Evolutionary conservation across 2,113 vertebrate species (phyloP).

Genomic region (Gallinago undulata): DNA sequence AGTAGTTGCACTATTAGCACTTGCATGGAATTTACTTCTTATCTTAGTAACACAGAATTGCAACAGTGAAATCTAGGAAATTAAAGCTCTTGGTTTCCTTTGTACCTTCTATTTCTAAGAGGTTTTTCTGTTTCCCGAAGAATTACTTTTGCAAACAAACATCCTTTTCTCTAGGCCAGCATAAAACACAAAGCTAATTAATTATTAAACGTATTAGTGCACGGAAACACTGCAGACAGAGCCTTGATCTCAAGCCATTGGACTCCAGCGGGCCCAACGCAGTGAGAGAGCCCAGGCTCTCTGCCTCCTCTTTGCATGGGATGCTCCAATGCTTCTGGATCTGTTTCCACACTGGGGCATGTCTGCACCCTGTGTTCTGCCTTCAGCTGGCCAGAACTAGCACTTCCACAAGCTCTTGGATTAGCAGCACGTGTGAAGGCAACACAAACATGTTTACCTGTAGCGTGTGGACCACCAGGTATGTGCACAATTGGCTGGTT

Average conservation of each 20-base stretch:
- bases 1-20: background rate
- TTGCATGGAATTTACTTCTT: background rate
- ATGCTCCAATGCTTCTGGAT: background rate
- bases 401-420: accelerated
- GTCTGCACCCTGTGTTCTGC: background rate
- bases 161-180: background rate
- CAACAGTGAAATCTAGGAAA: background rate
- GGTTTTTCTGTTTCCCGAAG: background rate
- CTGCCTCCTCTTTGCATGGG: background rate
- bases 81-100: background rate
- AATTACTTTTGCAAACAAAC: background rate
- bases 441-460: background rate
- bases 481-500: background rate
- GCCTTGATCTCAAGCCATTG: background rate
- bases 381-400: background rate
- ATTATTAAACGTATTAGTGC: background rate
- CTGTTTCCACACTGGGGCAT: background rate
- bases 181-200: background rate
- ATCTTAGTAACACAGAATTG: background rate
- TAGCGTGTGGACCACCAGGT: background rate
- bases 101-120: background rate
- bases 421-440: background rate
- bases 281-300: background rate
- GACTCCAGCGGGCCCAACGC: background rate
- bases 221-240: background rate